Evolutionary conservation across 2,113 vertebrate genomes (phyloP), one percentile per base, ranked within the genome.

Genomic region (Clarias macrocephalus): DNA sequence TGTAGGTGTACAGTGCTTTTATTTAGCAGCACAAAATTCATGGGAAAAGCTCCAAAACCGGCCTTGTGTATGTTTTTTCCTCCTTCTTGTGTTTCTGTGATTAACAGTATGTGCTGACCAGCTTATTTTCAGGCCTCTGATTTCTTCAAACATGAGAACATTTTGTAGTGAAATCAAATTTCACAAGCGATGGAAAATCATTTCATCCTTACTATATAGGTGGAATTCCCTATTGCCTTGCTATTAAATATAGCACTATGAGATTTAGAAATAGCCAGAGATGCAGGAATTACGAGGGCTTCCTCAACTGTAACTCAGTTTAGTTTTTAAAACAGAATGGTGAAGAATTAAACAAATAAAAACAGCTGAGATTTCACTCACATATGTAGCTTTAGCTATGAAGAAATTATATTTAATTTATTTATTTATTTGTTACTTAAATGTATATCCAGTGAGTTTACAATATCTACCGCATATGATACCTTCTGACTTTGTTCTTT

Each of bases 131-230:
- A 57, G 54, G 7, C 13, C 52, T 10, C 15, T 57, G 15, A 30
- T 79, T 79, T 79, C 76, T 57, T 19, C n/a, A 57, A 79, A 79
- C 25, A 57, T 57, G n/a, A 79, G n/a, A 79, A 30, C 52, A 79
- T 57, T 79, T 79, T 79, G 76, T 57, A 57, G 76, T 79, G 15
- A 54, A 79, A 56, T 79, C n/a, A 57, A 57, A 57, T 79, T 80
- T 56, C 18, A 28, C 25, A 28, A 77, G 13, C 23, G 13, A 28
- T n/a, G 13, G 52, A 54, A 77, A 77, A 8, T 15, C 0, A 3
- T 56, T 56, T 77, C 48, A 54, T 54, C 42, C 52, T 3, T 79
- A 19, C n/a, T 30, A 9, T 28, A 57, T 7, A 80, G n/a, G 16
- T 80, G 10, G 13, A n/a, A 80, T 59, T 21, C n/a, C 33, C 57